Evolutionary conservation across 30 jellyfish, hydroid and myxozoan species (phyloP).

Genomic region (Hydractinia echinata): DNA sequence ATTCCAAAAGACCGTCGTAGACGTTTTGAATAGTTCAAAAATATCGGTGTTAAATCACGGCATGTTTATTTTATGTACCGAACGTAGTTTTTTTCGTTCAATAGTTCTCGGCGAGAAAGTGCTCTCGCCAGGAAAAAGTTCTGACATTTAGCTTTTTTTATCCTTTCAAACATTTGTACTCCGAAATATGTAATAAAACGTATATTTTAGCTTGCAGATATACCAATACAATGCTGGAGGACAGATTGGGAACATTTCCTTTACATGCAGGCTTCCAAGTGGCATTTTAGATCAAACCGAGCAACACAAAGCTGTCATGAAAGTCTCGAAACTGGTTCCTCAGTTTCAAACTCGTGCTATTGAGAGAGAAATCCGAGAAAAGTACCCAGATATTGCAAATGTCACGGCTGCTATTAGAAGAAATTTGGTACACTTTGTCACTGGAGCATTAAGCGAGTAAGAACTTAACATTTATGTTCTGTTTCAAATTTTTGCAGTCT

Average conservation of each 20-base stretch:
- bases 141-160: too few species aligned
- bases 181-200: background rate
- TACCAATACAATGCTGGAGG: slow-evolving; percentile 33
- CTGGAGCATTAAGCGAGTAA: slow-evolving; percentile 44
- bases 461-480: background rate
- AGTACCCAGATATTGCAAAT: slow-evolving; percentile 28
- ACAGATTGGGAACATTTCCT: slow-evolving; percentile 26
- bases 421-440: slow-evolving; percentile 31
- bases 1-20: background rate
- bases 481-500: background rate
- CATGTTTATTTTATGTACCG: too few species aligned
- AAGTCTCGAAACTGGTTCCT: slow-evolving; percentile 27
- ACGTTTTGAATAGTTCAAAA: background rate
- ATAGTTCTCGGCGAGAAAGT: too few species aligned
- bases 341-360: slow-evolving; percentile 16
- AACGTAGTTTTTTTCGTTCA: too few species aligned
- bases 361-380: slow-evolving; percentile 26
- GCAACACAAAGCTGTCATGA: background rate
- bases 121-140: too few species aligned
- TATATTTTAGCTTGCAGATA: slow-evolving; percentile 32
- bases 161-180: too few species aligned
- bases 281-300: slow-evolving; percentile 18
- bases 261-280: slow-evolving; percentile 28
- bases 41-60: too few species aligned
- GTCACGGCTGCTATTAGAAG: slow-evolving; percentile 37